These are phyloP conservation scores for Caenorhabditis sinica DNA, from an alignment of 2,888 invertebrate species.

Conservation along the genomic window DNA sequence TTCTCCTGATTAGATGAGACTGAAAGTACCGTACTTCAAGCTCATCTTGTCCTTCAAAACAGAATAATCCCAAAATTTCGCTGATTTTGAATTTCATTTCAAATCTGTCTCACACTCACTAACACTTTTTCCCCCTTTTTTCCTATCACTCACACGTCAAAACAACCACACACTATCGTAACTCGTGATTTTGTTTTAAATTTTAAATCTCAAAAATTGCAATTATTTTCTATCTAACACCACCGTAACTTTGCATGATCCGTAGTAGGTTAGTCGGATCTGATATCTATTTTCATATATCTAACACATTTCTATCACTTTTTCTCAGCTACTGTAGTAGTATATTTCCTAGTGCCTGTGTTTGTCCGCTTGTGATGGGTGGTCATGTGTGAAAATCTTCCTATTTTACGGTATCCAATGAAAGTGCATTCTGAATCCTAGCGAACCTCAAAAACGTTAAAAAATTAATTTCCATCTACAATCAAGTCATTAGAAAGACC, in stretches of 20 bases:
- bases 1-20: background rate
- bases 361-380: slow-evolving; percentile 70
- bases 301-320: slow-evolving; percentile 43
- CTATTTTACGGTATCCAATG: slow-evolving; percentile 21
- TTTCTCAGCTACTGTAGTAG: slow-evolving; percentile 55
- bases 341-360: slow-evolving; percentile 64
- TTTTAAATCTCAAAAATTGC: background rate
- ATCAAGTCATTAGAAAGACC: slow-evolving; percentile 20
- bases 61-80: background rate
- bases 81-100: slow-evolving; percentile 8
- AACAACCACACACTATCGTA: slow-evolving; percentile 37
- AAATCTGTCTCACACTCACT: slow-evolving; percentile 34
- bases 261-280: slow-evolving; percentile 41
- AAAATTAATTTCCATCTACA: background rate
- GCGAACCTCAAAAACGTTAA: background rate
- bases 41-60: background rate
- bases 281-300: background rate
- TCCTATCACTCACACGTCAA: slow-evolving; percentile 46
- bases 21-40: too few species aligned
- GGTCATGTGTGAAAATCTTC: slow-evolving; percentile 65
- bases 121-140: slow-evolving; percentile 35
- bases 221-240: too few species aligned
- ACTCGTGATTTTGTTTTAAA: slow-evolving; percentile 28
- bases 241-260: slow-evolving; percentile 46
- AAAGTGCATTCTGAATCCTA: slow-evolving; percentile 24